Evolutionary conservation across 2,113 vertebrate genomes (phyloP), one percentile per base, ranked within the genome.

Genomic region (Alexandromys fortis): DNA sequence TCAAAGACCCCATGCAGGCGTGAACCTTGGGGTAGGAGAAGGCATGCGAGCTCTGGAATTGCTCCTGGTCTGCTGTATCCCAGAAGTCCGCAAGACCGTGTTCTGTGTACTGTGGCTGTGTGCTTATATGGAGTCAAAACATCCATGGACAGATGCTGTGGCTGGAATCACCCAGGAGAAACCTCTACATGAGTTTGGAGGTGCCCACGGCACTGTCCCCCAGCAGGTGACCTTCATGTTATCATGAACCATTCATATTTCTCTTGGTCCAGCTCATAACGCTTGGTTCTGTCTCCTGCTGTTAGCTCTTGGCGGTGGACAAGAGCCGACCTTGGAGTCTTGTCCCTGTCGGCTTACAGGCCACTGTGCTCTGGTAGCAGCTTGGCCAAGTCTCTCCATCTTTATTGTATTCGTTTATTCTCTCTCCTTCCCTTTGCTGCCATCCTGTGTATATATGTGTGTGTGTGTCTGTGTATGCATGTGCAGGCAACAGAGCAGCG

Each of bases 161-260:
- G n/a, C n/a, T n/a, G n/a, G n/a, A n/a, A n/a, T n/a, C 99, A 38
- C 99, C 99, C 98, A 99, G 98, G 38, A 99, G 99, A 97, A 99
- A 99, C 89, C 99, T 98, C 97, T 99, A 99, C 99, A 99, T 99
- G 92, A 99, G 98, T 98, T 99, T 99, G 76, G 99, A 99, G 97
- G 99, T 99, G 17, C 99, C 99, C 78, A 99, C 99, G 0, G 0
- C 99, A 49, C 99, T 99, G 98, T 99, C 99, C 33, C 99, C 99
- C 63, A 99, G 95, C 99, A 99, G 97, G 99, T 99, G 96, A 99
- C 99, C 98, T 99, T 99, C 97, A 99, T 99, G 2, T 98, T 98
- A 89, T 99, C 99, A 35, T 99, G 99, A 0, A 98, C 97, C 42
- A 21, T 58, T 99, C 99, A 16, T 99, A 99, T 90, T 99, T 99